Conservation (phyloP, 2,888 invertebrate species). For the Ephialtes manifestator region DNA sequence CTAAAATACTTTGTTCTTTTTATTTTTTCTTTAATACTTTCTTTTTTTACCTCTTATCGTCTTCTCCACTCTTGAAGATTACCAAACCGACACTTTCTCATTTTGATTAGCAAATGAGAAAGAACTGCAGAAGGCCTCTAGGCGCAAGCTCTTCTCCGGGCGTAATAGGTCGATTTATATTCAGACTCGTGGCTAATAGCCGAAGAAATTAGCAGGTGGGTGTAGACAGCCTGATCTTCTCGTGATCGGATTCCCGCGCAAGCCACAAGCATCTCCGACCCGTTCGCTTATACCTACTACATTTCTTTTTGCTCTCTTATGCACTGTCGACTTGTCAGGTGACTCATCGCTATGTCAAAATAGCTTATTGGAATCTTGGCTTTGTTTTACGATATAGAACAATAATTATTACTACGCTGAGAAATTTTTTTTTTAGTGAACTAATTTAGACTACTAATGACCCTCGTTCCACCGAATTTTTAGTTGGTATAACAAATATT, state of each 20-base stretch:
- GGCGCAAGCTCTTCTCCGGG: slow-evolving; percentile 65
- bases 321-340: not conserved
- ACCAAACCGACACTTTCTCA: slow-evolving; percentile 67
- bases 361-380: not conserved
- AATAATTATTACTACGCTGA: too few species aligned
- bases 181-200: slow-evolving; percentile 81
- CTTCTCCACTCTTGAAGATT: slow-evolving; percentile 63
- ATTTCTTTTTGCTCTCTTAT: slow-evolving; percentile 7
- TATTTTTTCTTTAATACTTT: slow-evolving; percentile 5
- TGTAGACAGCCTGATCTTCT: slow-evolving; percentile 74
- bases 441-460: too few species aligned
- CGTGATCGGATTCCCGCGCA: slow-evolving; percentile 65
- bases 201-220: slow-evolving; percentile 81
- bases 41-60: slow-evolving; percentile 38
- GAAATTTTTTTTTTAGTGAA: too few species aligned
- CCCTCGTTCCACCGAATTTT: too few species aligned
- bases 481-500: too few species aligned
- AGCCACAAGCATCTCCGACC: slow-evolving; percentile 30
- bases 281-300: slow-evolving; percentile 14
- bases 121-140: slow-evolving; percentile 55
- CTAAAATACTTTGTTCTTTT: slow-evolving; percentile 14
- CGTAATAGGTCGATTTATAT: slow-evolving; percentile 82
- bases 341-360: slow-evolving; percentile 29
- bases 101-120: slow-evolving; percentile 72
- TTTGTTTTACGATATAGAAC: not conserved